A percentile compares a stretch with the other conserved stretches of the same genome.
These are phyloP conservation scores for Phymatocera aterrima DNA, from an alignment of 2,888 invertebrate genomes.

Conservation along the genomic window DNA sequence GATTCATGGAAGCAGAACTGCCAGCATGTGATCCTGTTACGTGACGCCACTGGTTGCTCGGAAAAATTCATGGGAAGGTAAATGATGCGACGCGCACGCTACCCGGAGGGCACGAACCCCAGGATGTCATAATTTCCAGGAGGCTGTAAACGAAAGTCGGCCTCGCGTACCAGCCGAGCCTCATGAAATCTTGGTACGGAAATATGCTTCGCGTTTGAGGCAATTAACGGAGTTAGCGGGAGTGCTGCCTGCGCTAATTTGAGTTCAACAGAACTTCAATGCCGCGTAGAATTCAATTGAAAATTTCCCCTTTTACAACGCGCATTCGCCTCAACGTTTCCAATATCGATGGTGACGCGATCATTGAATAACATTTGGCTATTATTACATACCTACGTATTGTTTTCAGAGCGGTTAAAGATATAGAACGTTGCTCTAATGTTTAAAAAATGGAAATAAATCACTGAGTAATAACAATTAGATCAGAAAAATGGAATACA, in stretches of 20 bases:
- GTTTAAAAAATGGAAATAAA: too few species aligned
- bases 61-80: conserved; percentile 38
- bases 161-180: conserved; percentile 56
- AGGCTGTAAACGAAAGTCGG: conserved; percentile 50
- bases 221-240: conserved; percentile 68
- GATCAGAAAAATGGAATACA: too few species aligned
- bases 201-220: conserved; percentile 73
- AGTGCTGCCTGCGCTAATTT: conserved; percentile 54
- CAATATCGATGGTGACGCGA: neutral
- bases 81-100: conserved; percentile 53
- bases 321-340: neutral
- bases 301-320: neutral
- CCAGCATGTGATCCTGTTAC: conserved; percentile 20
- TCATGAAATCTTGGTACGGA: conserved; percentile 67
- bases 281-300: neutral
- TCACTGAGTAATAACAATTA: too few species aligned
- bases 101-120: conserved; percentile 58
- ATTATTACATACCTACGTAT: neutral
- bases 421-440: too few species aligned
- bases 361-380: neutral
- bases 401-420: neutral
- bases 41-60: conserved; percentile 10
- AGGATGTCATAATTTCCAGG: conserved; percentile 55
- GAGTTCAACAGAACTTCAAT: conserved; percentile 24
- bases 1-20: neutral